Percentiles rank a stretch among this genome's conserved stretches.
These are phyloP conservation scores for Passer montanus DNA, from an alignment of 2,113 vertebrate genomes.

Conservation along the genomic window DNA sequence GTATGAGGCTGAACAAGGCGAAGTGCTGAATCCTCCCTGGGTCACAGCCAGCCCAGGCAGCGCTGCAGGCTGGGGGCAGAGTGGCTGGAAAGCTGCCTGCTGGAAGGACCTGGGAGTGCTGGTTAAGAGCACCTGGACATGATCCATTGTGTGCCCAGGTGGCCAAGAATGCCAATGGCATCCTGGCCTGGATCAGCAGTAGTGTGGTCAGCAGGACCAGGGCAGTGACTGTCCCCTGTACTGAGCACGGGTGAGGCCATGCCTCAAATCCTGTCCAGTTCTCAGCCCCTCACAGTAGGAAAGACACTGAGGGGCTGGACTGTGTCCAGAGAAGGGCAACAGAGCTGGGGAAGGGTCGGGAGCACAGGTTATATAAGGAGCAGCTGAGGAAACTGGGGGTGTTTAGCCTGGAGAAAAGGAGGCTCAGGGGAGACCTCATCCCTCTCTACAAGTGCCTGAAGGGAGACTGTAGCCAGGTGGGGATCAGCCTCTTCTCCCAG, in stretches of 20 bases:
- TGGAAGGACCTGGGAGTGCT: not conserved
- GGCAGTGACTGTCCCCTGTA: accelerated
- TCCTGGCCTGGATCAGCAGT: not conserved
- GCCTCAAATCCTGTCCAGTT: accelerated
- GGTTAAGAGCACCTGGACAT: not conserved
- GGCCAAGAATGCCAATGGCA: not conserved
- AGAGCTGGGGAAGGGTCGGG: not conserved
- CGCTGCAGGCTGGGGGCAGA: not conserved
- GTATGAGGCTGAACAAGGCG: not conserved
- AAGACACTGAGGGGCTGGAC: not conserved
- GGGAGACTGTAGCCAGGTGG: not conserved
- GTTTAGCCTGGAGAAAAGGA: not conserved
- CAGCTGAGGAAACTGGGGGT: not conserved
- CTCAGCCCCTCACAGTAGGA: not conserved
- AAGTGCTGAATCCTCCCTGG: not conserved
- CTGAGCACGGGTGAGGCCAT: not conserved
- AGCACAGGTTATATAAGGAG: not conserved
- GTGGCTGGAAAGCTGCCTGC: not conserved
- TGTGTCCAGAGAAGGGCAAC: not conserved
- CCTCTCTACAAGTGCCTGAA: not conserved
- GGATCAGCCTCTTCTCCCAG: not conserved
- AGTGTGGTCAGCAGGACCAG: not conserved
- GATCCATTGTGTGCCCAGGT: not conserved
- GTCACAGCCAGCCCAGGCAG: not conserved
- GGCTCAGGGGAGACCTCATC: accelerated